Evolutionary conservation across 2,888 invertebrate species (phyloP).

Genomic region (Oscheius myriophilus): DNA sequence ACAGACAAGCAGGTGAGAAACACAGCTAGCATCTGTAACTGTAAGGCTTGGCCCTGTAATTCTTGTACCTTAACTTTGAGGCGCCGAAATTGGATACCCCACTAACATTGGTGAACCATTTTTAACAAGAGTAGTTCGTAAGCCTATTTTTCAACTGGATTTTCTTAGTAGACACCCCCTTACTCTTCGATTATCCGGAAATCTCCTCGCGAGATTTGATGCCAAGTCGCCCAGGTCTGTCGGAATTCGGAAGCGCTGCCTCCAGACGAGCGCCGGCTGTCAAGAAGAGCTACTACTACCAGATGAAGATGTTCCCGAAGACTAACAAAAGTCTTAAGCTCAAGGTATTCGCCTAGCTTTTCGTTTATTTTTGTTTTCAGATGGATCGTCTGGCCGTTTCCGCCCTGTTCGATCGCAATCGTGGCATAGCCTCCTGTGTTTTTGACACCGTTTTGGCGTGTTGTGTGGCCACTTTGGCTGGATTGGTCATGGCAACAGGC

Average conservation of each 20-base stretch:
- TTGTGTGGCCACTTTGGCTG: slow-evolving; percentile 81
- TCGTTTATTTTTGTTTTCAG: slow-evolving; percentile 74
- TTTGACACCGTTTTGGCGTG: slow-evolving; percentile 85
- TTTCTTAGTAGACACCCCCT: too few relatives aligned
- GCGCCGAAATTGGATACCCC: too few relatives aligned
- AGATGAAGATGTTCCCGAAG: slow-evolving; percentile 60
- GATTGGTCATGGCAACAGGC: slow-evolving; percentile 73
- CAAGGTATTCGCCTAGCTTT: slow-evolving; percentile 40
- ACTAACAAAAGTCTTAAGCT: slow-evolving; percentile 58
- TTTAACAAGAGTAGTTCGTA: too few relatives aligned
- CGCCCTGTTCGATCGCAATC: slow-evolving; percentile 88
- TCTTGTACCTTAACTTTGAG: too few relatives aligned
- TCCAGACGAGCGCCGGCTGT: slow-evolving; percentile 24
- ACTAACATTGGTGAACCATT: too few relatives aligned
- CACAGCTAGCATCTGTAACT: too few relatives aligned
- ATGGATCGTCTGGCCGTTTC: slow-evolving; percentile 91
- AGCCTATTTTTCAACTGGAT: too few relatives aligned
- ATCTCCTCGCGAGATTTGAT: too few relatives aligned
- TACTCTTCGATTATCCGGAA: too few relatives aligned
- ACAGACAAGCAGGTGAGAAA: neutral
- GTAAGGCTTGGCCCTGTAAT: too few relatives aligned
- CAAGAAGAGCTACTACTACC: slow-evolving; percentile 65
- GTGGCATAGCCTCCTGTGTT: slow-evolving; percentile 83
- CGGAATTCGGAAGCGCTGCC: neutral
- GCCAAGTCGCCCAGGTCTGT: neutral